Evolutionary conservation across 2,797 vertebrate genomes (phyloP).

Genomic region (Xiphorhynchus erythropygius): DNA sequence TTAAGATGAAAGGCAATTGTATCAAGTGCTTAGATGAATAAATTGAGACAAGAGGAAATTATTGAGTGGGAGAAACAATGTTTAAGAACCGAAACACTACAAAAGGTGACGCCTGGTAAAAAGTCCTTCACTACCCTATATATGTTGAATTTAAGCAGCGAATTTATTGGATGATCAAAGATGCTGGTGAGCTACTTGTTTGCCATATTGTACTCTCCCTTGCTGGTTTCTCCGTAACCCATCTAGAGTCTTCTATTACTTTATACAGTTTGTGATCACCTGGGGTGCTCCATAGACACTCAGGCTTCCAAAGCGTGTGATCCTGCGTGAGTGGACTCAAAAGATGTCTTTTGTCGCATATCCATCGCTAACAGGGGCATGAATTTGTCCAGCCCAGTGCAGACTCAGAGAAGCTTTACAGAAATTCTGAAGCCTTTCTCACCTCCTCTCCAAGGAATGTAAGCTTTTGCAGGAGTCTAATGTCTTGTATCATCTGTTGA

Average conservation of each 20-base stretch:
- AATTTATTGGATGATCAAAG: not conserved
- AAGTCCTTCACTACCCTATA: fast-evolving
- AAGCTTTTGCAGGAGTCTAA: not conserved
- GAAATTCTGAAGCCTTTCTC: not conserved
- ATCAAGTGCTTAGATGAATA: not conserved
- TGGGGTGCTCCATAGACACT: fast-evolving
- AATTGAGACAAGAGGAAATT: not conserved
- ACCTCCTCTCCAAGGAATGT: not conserved
- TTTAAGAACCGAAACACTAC: not conserved
- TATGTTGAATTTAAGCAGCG: not conserved
- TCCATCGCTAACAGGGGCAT: not conserved
- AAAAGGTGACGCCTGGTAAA: not conserved
- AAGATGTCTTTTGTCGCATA: fast-evolving
- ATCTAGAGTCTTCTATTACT: not conserved
- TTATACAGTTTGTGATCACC: not conserved
- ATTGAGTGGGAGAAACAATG: not conserved
- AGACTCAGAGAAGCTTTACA: not conserved
- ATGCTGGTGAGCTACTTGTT: not conserved
- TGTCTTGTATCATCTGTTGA: not conserved
- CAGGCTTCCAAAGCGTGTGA: not conserved
- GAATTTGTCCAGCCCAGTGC: not conserved
- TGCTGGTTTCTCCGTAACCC: not conserved
- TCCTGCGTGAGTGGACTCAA: fast-evolving
- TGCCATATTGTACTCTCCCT: not conserved
- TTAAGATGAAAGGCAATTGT: constrained; percentile 11